Evolutionary conservation across 2,888 invertebrate species (phyloP).

Genomic region (Cheilosia grossa): DNA sequence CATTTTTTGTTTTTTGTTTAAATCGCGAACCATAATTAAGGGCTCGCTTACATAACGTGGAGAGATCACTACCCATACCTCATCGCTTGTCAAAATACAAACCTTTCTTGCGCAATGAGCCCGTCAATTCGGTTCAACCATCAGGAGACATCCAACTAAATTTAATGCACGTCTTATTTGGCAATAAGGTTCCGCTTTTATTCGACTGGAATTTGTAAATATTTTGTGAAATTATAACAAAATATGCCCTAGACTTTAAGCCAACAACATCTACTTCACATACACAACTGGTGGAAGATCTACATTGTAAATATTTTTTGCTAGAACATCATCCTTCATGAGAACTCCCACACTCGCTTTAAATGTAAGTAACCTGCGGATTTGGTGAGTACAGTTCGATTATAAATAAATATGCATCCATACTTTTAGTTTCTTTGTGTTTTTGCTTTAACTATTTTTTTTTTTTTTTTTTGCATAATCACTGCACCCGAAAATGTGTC

Average conservation of each 20-base stretch:
- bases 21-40: no score
- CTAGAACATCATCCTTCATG: constrained; percentile 38
- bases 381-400: constrained; percentile 58
- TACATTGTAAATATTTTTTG: constrained; percentile 55
- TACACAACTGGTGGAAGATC: constrained; percentile 56
- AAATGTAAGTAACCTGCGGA: constrained; percentile 49
- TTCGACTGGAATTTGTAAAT: not conserved
- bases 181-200: not conserved
- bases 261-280: constrained; percentile 5
- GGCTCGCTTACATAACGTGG: no score
- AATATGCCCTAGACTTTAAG: not conserved
- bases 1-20: no score
- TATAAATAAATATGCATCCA: constrained; percentile 44
- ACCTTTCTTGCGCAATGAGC: no score
- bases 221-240: not conserved
- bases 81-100: no score
- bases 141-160: no score
- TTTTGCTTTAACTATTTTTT: constrained; percentile 45
- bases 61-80: no score
- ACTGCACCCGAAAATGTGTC: constrained; percentile 60
- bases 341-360: not conserved
- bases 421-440: constrained; percentile 30
- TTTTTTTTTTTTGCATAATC: constrained; percentile 24
- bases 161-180: no score
- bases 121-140: no score